Percentiles rank a stretch among this genome's conserved stretches.
phyloP scores from a whole-genome alignment of 2,113 vertebrate genomes.

The Sebastes fasciatus region DNA sequence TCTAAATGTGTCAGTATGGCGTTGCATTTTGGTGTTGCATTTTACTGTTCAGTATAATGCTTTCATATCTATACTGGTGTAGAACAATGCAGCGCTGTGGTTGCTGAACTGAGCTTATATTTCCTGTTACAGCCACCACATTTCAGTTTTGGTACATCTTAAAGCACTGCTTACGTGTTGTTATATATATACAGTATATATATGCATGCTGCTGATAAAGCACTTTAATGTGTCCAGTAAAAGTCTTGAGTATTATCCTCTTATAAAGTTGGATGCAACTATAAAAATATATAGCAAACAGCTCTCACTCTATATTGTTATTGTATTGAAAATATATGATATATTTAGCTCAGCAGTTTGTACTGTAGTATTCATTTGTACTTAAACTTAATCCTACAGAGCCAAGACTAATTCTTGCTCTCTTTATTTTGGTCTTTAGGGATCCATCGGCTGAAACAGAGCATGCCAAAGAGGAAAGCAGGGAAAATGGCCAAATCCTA shows the following conservation, averaged over 20 bases:
- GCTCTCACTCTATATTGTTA: background rate
- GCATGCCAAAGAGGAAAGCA: slow-evolving; percentile 91
- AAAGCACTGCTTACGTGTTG: background rate
- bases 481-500: slow-evolving; percentile 95
- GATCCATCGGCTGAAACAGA: slow-evolving; percentile 96
- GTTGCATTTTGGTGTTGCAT: too few species aligned
- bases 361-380: background rate
- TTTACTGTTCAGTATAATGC: too few species aligned
- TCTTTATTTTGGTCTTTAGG: slow-evolving; percentile 77
- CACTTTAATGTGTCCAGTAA: background rate
- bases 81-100: background rate
- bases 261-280: background rate
- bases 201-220: background rate
- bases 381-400: background rate
- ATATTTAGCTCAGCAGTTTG: background rate
- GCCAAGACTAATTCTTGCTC: background rate
- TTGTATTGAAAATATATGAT: background rate
- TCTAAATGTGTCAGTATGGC: background rate
- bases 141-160: slow-evolving; percentile 2
- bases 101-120: background rate
- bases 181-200: background rate
- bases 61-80: too few species aligned
- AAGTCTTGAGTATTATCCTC: background rate
- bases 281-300: background rate
- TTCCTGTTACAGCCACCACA: slow-evolving; percentile 28